Evolutionary conservation across 2,888 invertebrate genomes (phyloP).

Genomic region (Helobdella robusta): DNA sequence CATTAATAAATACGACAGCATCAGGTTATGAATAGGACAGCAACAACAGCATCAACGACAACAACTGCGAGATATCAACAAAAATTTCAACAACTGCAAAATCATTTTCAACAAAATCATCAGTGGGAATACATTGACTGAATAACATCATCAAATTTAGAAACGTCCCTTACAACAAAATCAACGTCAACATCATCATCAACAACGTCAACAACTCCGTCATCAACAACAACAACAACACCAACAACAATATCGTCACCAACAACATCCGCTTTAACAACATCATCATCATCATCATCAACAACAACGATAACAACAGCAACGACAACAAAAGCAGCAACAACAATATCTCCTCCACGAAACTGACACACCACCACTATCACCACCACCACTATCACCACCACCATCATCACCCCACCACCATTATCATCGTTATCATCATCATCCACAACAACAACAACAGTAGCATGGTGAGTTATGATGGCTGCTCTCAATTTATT

Average conservation of each 20-base stretch:
- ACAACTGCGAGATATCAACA: neutral
- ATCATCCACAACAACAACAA: too few species aligned
- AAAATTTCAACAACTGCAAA: neutral
- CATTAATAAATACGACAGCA: neutral
- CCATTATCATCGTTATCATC: too few species aligned
- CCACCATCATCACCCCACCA: too few species aligned
- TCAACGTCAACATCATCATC: slow-evolving; percentile 8
- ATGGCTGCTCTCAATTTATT: too few species aligned
- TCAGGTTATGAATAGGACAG: neutral
- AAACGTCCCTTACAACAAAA: neutral
- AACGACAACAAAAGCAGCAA: neutral
- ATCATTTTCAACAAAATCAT: slow-evolving; percentile 4
- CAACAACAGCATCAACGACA: slow-evolving; percentile 6
- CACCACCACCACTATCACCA: slow-evolving; percentile 4
- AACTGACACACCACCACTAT: neutral
- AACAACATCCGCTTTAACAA: slow-evolving; percentile 7
- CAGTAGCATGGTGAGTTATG: neutral
- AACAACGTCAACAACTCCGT: neutral
- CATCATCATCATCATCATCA: neutral
- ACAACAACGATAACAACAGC: neutral
- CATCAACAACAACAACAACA: slow-evolving; percentile 14
- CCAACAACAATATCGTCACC: slow-evolving; percentile 10
- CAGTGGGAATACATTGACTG: neutral
- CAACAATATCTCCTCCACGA: neutral
- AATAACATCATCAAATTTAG: neutral